Conservation (phyloP, 2,888 invertebrate genomes). For the Drosophila kanekoi region DNA sequence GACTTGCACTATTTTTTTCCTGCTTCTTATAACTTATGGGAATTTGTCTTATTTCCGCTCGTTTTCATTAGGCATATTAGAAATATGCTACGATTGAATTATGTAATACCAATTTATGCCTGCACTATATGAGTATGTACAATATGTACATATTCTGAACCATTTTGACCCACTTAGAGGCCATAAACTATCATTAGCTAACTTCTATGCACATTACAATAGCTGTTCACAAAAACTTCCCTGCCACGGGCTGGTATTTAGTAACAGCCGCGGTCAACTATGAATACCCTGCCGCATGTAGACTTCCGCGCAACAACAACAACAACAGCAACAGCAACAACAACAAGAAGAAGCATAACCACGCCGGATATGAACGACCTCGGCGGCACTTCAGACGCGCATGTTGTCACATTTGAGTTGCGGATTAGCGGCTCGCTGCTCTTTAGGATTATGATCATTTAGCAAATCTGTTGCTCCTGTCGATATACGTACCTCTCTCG, state of each 20-base stretch:
- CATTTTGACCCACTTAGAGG: slow-evolving; percentile 72
- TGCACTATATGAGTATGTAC: neutral
- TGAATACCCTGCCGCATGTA: slow-evolving; percentile 8
- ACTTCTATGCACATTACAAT: slow-evolving; percentile 28
- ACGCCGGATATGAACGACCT: slow-evolving; percentile 46
- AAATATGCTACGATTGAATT: slow-evolving; percentile 8
- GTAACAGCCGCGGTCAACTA: slow-evolving; percentile 17
- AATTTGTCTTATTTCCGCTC: slow-evolving; percentile 41
- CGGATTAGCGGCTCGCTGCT: slow-evolving; percentile 82
- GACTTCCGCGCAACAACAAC: slow-evolving; percentile 5
- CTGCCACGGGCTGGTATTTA: slow-evolving; percentile 1
- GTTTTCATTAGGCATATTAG: slow-evolving; percentile 13
- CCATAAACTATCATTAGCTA: slow-evolving; percentile 68
- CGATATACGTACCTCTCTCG: slow-evolving; percentile 36
- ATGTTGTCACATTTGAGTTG: slow-evolving; percentile 83
- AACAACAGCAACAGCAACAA: slow-evolving; percentile 7
- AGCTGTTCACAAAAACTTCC: slow-evolving; percentile 24
- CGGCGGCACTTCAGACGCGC: slow-evolving; percentile 77
- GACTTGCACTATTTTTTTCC: slow-evolving; percentile 30
- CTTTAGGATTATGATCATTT: slow-evolving; percentile 84
- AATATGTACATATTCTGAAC: slow-evolving; percentile 29
- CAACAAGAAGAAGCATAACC: slow-evolving; percentile 1
- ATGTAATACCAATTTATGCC: slow-evolving; percentile 25
- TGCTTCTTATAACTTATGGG: slow-evolving; percentile 30
- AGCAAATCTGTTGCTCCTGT: slow-evolving; percentile 85